These are phyloP conservation scores for Nephrotoma appendiculata DNA, from an alignment of 2,888 invertebrate genomes.

Conservation along the genomic window DNA sequence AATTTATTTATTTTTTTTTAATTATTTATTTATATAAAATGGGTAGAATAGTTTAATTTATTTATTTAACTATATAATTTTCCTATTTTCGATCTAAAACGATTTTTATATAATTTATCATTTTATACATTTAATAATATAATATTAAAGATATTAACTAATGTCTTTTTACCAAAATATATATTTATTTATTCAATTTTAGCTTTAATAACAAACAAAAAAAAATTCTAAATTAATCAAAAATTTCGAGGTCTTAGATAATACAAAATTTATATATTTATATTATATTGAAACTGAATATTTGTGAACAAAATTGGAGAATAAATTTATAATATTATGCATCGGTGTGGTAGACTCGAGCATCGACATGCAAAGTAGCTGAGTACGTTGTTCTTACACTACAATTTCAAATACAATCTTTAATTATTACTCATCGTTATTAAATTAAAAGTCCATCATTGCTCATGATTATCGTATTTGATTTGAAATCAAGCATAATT, in stretches of 20 bases:
- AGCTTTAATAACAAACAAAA: neutral
- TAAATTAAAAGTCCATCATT: neutral
- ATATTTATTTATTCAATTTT: neutral
- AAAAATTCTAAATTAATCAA: neutral
- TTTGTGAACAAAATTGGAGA: neutral
- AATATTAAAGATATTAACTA: neutral
- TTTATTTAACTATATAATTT: neutral
- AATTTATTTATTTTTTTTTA: neutral
- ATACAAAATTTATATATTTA: neutral
- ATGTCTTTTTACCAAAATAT: neutral
- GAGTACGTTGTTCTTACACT: neutral
- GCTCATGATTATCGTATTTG: neutral
- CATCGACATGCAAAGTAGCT: neutral
- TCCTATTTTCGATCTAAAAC: neutral
- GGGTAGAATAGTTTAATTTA: neutral
- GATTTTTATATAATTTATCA: neutral
- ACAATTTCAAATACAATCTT: neutral
- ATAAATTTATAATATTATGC: neutral
- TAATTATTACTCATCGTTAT: neutral
- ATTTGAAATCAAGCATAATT: neutral
- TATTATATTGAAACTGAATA: neutral
- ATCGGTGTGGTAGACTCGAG: neutral
- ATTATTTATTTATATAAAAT: neutral
- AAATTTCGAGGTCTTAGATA: neutral
- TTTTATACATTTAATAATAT: neutral